phyloP scores from a whole-genome alignment of 2,888 invertebrate genomes.

The Epinotia nisella region DNA sequence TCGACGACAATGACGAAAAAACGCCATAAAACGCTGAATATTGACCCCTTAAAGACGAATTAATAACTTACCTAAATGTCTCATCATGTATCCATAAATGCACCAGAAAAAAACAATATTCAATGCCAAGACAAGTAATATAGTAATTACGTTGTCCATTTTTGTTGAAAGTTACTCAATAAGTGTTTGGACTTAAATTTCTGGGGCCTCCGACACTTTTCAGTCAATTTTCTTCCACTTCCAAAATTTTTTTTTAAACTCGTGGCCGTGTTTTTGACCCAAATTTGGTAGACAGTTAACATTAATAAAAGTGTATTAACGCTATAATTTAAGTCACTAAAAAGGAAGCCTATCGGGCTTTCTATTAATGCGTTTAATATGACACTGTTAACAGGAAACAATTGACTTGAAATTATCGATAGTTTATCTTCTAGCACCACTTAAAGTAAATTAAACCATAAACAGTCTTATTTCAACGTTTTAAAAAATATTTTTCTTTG shows the following conservation, averaged over 20 bases:
- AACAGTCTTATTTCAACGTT: not conserved
- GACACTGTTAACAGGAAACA: not conserved
- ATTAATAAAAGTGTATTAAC: too few relatives aligned
- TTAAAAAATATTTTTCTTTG: not conserved
- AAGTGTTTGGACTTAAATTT: not conserved
- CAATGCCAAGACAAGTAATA: not conserved
- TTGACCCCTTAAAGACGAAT: not conserved
- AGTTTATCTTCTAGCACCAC: slow-evolving; percentile 2
- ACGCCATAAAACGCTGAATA: too few relatives aligned
- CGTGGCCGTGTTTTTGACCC: too few relatives aligned
- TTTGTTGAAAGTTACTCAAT: not conserved
- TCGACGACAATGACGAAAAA: too few relatives aligned
- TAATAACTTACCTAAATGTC: not conserved
- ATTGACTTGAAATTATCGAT: not conserved
- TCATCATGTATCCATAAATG: slow-evolving; percentile 3
- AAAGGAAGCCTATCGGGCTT: not conserved
- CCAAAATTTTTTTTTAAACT: too few relatives aligned
- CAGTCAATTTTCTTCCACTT: too few relatives aligned
- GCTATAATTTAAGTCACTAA: too few relatives aligned
- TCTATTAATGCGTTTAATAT: not conserved
- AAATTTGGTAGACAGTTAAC: too few relatives aligned
- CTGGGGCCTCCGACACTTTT: too few relatives aligned
- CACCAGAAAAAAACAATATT: slow-evolving; percentile 5
- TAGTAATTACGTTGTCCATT: not conserved
- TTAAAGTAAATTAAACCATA: slow-evolving; percentile 1